phyloP scores from a whole-genome alignment of 2,888 invertebrate genomes.

The Epinotia demarniana region DNA sequence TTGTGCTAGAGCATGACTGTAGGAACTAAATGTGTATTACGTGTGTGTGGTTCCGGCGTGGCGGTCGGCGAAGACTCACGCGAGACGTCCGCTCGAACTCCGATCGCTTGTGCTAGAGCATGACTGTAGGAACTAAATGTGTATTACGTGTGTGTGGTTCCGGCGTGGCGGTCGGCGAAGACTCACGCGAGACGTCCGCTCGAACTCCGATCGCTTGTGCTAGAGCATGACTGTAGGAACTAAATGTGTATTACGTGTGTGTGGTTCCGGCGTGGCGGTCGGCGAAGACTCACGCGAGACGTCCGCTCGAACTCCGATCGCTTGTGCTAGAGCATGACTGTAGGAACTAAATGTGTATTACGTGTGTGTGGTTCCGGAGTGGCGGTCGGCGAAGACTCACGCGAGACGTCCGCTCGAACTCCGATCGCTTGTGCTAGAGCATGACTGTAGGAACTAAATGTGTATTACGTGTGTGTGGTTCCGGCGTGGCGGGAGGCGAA shows the following conservation, averaged over 20 bases:
- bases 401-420: constrained; percentile 77
- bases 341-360: background rate
- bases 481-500: constrained; percentile 56
- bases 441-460: too few relatives aligned
- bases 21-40: background rate
- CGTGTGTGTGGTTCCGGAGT: constrained; percentile 49
- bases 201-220: background rate
- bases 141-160: constrained; percentile 40
- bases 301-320: background rate
- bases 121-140: background rate
- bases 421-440: too few relatives aligned
- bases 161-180: constrained; percentile 56
- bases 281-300: constrained; percentile 70
- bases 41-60: constrained; percentile 50
- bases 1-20: too few relatives aligned
- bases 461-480: constrained; percentile 33
- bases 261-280: constrained; percentile 51
- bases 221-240: too few relatives aligned
- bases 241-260: constrained; percentile 8
- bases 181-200: constrained; percentile 66
- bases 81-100: background rate
- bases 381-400: constrained; percentile 77
- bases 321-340: too few relatives aligned
- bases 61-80: constrained; percentile 64
- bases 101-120: too few relatives aligned